Percentiles rank a stretch among this genome's conserved stretches.
Conservation (phyloP, 1,140 invertebrate genomes). For the Lerema accius region DNA sequence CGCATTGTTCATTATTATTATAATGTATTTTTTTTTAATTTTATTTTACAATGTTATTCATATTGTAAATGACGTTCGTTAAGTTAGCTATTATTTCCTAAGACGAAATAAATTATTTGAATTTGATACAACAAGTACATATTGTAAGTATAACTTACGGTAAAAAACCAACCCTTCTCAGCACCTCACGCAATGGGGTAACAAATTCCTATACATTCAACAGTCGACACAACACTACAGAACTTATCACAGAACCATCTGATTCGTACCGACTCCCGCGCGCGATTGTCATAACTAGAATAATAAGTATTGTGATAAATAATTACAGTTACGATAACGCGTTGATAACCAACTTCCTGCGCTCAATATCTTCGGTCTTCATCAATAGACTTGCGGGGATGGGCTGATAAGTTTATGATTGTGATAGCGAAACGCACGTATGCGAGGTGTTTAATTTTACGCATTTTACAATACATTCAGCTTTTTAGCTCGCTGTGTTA, state of each 20-base stretch:
- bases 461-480: too few species aligned
- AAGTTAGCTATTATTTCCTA: too few species aligned
- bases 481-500: too few species aligned
- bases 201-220: constrained; percentile 21
- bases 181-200: too few species aligned
- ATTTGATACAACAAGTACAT: too few species aligned
- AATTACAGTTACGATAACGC: constrained; percentile 38
- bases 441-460: not conserved
- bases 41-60: too few species aligned
- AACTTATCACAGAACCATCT: constrained; percentile 18
- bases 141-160: constrained; percentile 13
- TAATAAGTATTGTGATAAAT: constrained; percentile 30
- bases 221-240: not conserved
- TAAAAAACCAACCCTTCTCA: too few species aligned
- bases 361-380: constrained; percentile 27
- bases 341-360: constrained; percentile 42
- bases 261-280: constrained; percentile 25
- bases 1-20: too few species aligned
- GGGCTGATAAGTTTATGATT: not conserved
- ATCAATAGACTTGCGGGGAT: constrained; percentile 17
- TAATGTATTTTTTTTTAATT: too few species aligned
- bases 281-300: constrained; percentile 33
- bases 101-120: too few species aligned
- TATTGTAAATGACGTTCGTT: too few species aligned
- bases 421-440: constrained; percentile 4